Percentiles rank a stretch among this genome's conserved stretches.
Conservation (phyloP, 2,797 vertebrate species). For the Poeciliopsis infans region DNA sequence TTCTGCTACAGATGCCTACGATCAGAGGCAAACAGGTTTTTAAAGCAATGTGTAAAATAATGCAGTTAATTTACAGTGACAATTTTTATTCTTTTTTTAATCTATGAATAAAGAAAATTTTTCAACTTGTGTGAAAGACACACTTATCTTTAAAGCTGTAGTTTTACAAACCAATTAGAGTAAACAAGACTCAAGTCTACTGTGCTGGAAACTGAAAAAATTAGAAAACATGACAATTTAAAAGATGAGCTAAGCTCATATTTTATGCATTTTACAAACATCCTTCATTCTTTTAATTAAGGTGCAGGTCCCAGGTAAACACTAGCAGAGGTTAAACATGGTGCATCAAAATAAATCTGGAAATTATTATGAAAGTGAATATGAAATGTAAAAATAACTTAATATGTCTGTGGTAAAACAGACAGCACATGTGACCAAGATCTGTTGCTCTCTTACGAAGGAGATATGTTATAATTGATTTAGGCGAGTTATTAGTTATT, state of each 20-base stretch:
- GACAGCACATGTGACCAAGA: background rate
- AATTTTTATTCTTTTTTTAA: background rate
- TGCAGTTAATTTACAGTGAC: background rate
- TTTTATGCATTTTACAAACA: background rate
- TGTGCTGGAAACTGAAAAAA: background rate
- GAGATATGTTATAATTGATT: background rate
- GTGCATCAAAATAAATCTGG: background rate
- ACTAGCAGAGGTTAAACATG: background rate
- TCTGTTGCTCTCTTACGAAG: background rate
- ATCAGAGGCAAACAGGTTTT: conserved; percentile 18
- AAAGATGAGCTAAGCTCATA: background rate
- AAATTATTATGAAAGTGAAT: background rate
- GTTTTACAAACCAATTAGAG: background rate
- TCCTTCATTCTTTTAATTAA: background rate
- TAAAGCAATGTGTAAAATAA: background rate
- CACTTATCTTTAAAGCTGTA: background rate
- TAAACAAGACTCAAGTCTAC: background rate
- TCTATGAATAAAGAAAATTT: too few relatives aligned
- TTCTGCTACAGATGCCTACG: conserved; percentile 74
- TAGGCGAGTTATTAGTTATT: background rate
- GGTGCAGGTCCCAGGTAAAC: background rate
- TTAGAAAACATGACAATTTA: background rate
- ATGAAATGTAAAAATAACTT: background rate
- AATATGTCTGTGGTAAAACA: background rate
- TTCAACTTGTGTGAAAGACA: too few relatives aligned